Percentiles rank a stretch among this genome's conserved stretches.
Evolutionary conservation across 2,888 invertebrate genomes (phyloP).

Genomic region (Scaptomyza tumidula): DNA sequence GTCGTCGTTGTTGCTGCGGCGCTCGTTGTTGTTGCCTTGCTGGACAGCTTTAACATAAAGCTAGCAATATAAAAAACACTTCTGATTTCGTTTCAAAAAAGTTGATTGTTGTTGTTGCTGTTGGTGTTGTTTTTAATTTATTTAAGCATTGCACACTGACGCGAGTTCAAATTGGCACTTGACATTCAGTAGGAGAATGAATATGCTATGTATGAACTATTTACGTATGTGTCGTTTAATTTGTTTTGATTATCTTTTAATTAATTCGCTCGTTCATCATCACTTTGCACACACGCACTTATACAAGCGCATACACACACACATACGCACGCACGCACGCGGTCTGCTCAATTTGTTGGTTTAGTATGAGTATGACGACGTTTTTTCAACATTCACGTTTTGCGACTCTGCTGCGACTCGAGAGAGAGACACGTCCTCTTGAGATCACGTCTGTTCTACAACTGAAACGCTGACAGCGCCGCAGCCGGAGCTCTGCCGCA

Average conservation of each 20-base stretch:
- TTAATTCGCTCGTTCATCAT: conserved; percentile 78
- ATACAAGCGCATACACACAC: conserved; percentile 25
- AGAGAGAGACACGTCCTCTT: conserved; percentile 83
- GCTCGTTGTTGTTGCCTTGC: conserved; percentile 43
- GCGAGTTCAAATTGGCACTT: conserved; percentile 55
- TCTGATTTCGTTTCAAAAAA: conserved; percentile 1
- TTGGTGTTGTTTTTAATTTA: conserved; percentile 19
- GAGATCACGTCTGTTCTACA: conserved; percentile 85
- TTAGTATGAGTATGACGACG: conserved; percentile 20
- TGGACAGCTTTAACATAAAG: conserved; percentile 85
- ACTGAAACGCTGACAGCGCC: conserved; percentile 75
- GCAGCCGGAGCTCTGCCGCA: conserved; percentile 45
- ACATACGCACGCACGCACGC: conserved; percentile 46
- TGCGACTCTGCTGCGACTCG: conserved; percentile 42
- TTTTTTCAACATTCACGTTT: conserved; percentile 32
- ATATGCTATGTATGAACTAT: conserved; percentile 10
- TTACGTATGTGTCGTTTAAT: conserved; percentile 71
- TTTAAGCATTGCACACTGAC: conserved; percentile 62
- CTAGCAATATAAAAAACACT: conserved; percentile 24
- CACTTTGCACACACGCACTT: conserved; percentile 40
- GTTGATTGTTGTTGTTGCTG: conserved; percentile 16
- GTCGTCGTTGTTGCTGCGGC: conserved; percentile 33
- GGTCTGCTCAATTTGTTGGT: conserved; percentile 41
- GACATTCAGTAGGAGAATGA: conserved; percentile 38
- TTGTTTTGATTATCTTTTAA: conserved; percentile 80